Conservation (phyloP, 2,888 invertebrate genomes). For the Rhagonycha lutea region DNA sequence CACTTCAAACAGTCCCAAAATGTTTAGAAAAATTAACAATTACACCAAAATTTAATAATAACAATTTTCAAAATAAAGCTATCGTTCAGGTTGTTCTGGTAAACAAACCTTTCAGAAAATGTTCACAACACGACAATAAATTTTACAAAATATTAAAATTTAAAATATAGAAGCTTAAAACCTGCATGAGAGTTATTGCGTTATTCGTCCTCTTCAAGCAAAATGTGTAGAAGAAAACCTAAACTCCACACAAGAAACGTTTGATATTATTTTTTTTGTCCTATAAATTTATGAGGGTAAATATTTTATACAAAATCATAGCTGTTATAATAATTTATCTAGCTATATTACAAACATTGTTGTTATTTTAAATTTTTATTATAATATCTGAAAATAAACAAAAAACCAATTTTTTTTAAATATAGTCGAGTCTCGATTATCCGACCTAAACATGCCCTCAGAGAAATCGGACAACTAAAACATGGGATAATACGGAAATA, state of each 20-base stretch:
- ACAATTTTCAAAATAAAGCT: background rate
- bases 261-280: background rate
- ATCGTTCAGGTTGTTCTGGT: background rate
- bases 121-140: background rate
- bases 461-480: background rate
- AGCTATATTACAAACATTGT: background rate
- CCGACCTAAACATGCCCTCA: background rate
- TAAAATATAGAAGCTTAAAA: conserved; percentile 10
- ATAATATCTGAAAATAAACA: background rate
- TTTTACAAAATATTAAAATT: conserved; percentile 6
- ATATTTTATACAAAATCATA: conserved; percentile 12
- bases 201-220: conserved; percentile 7
- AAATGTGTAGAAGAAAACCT: background rate
- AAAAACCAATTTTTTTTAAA: background rate
- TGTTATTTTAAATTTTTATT: background rate
- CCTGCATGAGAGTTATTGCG: conserved; percentile 7
- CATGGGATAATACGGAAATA: background rate
- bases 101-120: background rate
- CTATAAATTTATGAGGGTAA: conserved; percentile 1
- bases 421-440: background rate
- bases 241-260: background rate
- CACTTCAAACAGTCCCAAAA: too few species aligned
- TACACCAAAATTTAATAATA: background rate
- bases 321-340: conserved; percentile 1
- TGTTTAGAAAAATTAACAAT: background rate